Percentiles rank a stretch among this genome's conserved stretches.
These are phyloP conservation scores for Pangasius mekongensis DNA, from an alignment of 2,797 vertebrate species.

Conservation along the genomic window DNA sequence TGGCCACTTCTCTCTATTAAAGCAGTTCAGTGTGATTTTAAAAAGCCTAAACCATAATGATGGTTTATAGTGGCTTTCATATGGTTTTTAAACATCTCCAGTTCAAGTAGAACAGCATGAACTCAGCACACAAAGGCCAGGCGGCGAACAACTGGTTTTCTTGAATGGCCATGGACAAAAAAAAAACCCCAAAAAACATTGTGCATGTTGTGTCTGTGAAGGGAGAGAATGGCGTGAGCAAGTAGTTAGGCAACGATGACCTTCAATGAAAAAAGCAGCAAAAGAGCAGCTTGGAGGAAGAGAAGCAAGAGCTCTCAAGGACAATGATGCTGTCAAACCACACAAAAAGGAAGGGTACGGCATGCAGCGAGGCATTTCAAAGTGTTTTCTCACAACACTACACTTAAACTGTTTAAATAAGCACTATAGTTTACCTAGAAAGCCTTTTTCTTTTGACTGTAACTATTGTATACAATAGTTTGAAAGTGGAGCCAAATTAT, in stretches of 20 bases:
- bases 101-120: background rate
- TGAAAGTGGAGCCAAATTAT: background rate
- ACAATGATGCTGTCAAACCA: background rate
- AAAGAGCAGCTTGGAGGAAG: background rate
- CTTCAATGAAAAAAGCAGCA: conserved; percentile 47
- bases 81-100: conserved; percentile 9
- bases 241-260: conserved; percentile 13
- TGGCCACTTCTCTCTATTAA: conserved; percentile 48
- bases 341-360: conserved; percentile 50
- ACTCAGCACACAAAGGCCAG: background rate
- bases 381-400: conserved; percentile 19
- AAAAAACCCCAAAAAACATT: background rate
- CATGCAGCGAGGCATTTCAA: conserved; percentile 58
- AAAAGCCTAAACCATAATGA: background rate
- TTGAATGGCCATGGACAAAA: background rate
- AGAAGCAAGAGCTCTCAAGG: conserved; percentile 14
- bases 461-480: background rate
- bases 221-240: background rate
- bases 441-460: background rate
- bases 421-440: background rate
- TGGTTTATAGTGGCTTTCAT: background rate
- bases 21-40: conserved; percentile 32
- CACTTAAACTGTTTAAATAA: no score
- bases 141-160: background rate
- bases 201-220: background rate